phyloP scores from a whole-genome alignment of 2,113 vertebrate genomes.

The Microtus ochrogaster region DNA sequence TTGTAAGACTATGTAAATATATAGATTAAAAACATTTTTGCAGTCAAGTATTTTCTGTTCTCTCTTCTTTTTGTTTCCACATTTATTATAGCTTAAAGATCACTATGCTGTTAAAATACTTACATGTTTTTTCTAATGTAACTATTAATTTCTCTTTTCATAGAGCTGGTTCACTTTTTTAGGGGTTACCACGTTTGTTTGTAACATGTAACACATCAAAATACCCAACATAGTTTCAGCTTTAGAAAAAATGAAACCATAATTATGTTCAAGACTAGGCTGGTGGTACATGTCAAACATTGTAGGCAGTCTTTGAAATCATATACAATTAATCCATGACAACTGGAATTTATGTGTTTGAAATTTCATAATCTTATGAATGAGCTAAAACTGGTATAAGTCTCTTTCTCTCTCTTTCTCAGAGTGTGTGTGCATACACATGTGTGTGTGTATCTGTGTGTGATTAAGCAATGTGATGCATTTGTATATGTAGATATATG shows the following conservation, averaged over 20 bases:
- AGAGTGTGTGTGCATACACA: background rate
- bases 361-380: accelerated
- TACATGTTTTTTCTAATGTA: background rate
- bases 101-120: background rate
- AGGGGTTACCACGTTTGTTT: background rate
- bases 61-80: background rate
- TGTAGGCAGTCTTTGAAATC: background rate
- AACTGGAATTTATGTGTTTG: background rate
- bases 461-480: background rate
- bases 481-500: background rate
- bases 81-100: background rate
- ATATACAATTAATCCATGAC: background rate
- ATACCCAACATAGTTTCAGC: background rate
- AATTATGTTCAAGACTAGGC: too few species aligned
- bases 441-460: background rate
- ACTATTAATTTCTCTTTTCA: background rate
- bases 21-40: background rate
- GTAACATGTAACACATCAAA: background rate
- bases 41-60: background rate
- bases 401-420: background rate
- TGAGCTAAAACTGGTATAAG: accelerated
- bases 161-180: background rate
- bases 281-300: background rate
- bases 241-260: background rate
- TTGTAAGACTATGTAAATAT: background rate